Evolutionary conservation across 2,888 invertebrate species (phyloP).

Genomic region (Chloroclysta siterata): DNA sequence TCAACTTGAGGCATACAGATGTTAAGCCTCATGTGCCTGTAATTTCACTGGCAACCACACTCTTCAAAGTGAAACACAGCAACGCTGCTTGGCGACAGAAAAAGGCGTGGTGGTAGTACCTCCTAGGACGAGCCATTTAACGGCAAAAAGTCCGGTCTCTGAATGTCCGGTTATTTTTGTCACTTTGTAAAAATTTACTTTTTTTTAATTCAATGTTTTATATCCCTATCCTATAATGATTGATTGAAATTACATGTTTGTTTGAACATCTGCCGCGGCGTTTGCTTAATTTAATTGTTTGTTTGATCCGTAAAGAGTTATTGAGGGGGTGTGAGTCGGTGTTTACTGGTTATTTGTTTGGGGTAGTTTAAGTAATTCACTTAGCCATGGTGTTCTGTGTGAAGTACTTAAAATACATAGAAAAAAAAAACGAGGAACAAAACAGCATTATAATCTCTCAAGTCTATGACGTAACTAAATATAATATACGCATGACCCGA

Average conservation of each 20-base stretch:
- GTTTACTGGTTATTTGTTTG: slow-evolving; percentile 39
- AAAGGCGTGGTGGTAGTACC: too few species aligned
- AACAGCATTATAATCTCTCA: too few species aligned
- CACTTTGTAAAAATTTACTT: background rate
- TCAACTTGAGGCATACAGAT: too few species aligned
- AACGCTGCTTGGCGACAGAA: too few species aligned
- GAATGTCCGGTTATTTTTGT: background rate
- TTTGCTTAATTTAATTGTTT: slow-evolving; percentile 54
- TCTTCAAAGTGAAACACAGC: too few species aligned
- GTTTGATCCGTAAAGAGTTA: slow-evolving; percentile 46
- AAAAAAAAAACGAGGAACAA: too few species aligned
- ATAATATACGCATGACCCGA: too few species aligned
- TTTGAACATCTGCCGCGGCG: slow-evolving; percentile 70
- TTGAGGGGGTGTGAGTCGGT: slow-evolving; percentile 38
- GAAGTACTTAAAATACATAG: background rate
- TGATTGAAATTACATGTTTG: slow-evolving; percentile 59
- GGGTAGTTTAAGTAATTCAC: slow-evolving; percentile 38
- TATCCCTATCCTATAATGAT: slow-evolving; percentile 45
- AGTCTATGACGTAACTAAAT: too few species aligned
- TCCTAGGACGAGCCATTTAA: too few species aligned
- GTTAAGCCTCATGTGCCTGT: too few species aligned
- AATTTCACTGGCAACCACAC: too few species aligned
- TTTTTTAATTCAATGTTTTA: background rate
- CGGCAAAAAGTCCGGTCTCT: too few species aligned
- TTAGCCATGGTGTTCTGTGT: slow-evolving; percentile 35